Percentiles rank a stretch among this genome's conserved stretches.
Evolutionary conservation across 2,888 invertebrate genomes (phyloP).

Genomic region (Xanthia icteritia): DNA sequence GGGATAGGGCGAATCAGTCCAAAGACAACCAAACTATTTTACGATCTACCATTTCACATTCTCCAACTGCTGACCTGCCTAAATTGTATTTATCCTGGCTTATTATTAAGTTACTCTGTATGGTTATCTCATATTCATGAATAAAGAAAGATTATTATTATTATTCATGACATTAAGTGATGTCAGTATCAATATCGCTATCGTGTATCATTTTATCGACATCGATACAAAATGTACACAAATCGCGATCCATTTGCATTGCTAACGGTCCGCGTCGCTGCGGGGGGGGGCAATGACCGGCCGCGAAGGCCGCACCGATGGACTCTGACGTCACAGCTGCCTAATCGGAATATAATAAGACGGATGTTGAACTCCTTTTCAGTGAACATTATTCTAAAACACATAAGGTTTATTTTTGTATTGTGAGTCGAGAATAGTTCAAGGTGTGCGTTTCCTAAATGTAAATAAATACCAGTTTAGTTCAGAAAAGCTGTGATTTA

Average conservation of each 20-base stretch:
- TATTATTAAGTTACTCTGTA: no score
- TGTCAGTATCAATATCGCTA: conserved; percentile 22
- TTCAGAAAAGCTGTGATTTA: conserved; percentile 26
- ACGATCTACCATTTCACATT: no score
- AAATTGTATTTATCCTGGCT: no score
- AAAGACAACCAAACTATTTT: no score
- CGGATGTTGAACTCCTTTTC: conserved; percentile 59
- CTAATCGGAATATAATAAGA: conserved; percentile 66
- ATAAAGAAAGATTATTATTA: no score
- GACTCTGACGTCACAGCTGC: conserved; percentile 78
- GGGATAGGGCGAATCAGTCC: no score
- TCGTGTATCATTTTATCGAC: conserved; percentile 47
- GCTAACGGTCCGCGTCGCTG: conserved; percentile 76
- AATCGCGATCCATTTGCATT: conserved; percentile 72
- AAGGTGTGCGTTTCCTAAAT: conserved; percentile 41
- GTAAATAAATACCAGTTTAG: conserved; percentile 42
- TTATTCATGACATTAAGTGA: conserved; percentile 5
- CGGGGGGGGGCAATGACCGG: conserved; percentile 75
- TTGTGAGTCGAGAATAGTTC: conserved; percentile 27
- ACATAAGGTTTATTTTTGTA: conserved; percentile 55
- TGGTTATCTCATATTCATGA: no score
- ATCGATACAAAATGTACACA: conserved; percentile 55
- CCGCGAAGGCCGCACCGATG: conserved; percentile 82
- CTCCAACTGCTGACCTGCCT: no score
- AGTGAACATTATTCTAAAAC: conserved; percentile 48